Evolutionary conservation across 2,113 vertebrate genomes (phyloP).

Genomic region (Eupsittula cactorum): DNA sequence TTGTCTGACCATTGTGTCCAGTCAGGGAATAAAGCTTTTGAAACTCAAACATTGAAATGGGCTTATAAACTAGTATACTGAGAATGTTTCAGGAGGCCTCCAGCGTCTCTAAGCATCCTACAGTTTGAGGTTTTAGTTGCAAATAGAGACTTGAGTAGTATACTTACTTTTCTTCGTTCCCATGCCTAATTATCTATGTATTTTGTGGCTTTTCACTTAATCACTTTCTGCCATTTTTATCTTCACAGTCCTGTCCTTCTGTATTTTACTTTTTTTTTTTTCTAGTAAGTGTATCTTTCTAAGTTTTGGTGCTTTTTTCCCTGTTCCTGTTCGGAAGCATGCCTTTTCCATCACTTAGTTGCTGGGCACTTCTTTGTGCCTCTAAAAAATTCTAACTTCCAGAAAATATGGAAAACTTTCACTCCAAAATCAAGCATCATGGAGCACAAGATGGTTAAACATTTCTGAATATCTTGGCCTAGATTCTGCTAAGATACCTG

Average conservation of each 20-base stretch:
- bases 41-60: neutral
- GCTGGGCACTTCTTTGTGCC: neutral
- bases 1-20: neutral
- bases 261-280: neutral
- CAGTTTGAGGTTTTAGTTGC: neutral
- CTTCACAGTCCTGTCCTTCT: neutral
- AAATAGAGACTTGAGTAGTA: neutral
- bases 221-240: neutral
- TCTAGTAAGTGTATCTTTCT: neutral
- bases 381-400: neutral
- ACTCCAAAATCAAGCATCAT: neutral
- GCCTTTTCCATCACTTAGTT: neutral
- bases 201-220: neutral
- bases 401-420: neutral
- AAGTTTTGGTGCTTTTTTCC: neutral
- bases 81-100: neutral
- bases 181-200: neutral
- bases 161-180: neutral
- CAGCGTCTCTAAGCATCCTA: neutral
- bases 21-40: neutral
- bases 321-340: neutral
- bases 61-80: neutral
- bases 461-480: neutral
- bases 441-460: neutral
- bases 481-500: neutral